Evolutionary conservation across 2,113 vertebrate genomes (phyloP), one percentile per base, ranked within the genome.

Genomic region (Catagonus wagneri): DNA sequence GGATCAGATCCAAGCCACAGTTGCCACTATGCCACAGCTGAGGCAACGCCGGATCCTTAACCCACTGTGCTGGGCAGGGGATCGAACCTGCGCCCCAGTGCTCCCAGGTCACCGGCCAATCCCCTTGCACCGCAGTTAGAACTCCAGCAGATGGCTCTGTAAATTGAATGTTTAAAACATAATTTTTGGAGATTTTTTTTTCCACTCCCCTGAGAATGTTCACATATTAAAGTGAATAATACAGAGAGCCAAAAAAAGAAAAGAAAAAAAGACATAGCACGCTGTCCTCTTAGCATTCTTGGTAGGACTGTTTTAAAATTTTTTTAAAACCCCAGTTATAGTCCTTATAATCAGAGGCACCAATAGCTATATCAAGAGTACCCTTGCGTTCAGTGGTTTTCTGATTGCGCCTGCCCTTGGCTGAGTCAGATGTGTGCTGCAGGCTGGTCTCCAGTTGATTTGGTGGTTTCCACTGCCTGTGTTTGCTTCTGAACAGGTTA

Each of bases 401-500:
- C 79, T 52, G 32, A 22, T 7, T 78, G 83, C 29, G 32, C 54
- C 20, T 56, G 20, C 34, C 58, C 39, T 78, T 56, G 29, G 44
- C 52, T 61, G 39, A 79, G n/a, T 39, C 36, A 5, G 15, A 23
- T n/a, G 1, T 25, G n/a, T n/a, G 12, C 84, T 56, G 25, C 23
- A 22, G 19, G 54, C n/a, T 36, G 15, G 12, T 52, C 4, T 27
- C 27, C 27, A n/a, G 36, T 4, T n/a, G 23, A 44, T 34, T 8
- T 27, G 20, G 12, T 69, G 58, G 93, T 11, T 16, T 19, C 20
- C 58, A 56, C 1, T 80, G 0, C 93, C 92, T 69, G 92, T 90
- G 9, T 97, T 97, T 97, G 50, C 84, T 86, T 96, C 95, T 9
- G 94, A 12, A 96, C 98, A 99, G 99, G 98, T 54, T 99, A 98